These are phyloP conservation scores for Branchinecta lindahli DNA, from an alignment of 1,140 invertebrate genomes.

Conservation along the genomic window DNA sequence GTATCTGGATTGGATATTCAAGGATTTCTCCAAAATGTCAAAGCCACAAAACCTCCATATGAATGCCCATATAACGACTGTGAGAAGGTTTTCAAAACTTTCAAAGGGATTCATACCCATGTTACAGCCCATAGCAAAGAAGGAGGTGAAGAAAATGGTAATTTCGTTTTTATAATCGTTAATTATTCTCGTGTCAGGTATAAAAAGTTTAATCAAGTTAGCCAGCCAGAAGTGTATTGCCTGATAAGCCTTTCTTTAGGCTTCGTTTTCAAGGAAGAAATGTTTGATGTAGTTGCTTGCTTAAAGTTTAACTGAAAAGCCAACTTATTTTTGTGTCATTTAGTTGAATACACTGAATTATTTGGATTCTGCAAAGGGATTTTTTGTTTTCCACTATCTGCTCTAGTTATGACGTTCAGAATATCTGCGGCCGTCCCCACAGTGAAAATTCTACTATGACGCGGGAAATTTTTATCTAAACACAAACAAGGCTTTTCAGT, in stretches of 20 bases:
- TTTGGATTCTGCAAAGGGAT: no score
- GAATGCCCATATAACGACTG: conserved; percentile 66
- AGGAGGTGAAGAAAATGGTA: conserved; percentile 21
- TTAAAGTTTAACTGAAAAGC: no score
- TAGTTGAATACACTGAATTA: no score
- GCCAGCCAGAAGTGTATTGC: not conserved
- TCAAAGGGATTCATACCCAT: conserved; percentile 69
- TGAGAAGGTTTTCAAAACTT: conserved; percentile 66
- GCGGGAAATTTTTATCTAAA: no score
- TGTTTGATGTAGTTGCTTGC: conserved; percentile 21
- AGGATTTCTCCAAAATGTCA: conserved; percentile 63
- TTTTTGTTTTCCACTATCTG: no score
- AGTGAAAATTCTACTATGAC: no score
- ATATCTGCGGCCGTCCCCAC: no score
- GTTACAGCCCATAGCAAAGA: conserved; percentile 67
- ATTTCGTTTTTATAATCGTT: not conserved
- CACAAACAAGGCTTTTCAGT: no score
- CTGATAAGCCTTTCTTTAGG: conserved; percentile 20
- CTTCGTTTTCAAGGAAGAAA: conserved; percentile 2
- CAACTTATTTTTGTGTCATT: no score
- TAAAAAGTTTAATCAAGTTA: not conserved
- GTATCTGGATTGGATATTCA: conserved; percentile 49
- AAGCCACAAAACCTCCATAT: conserved; percentile 63
- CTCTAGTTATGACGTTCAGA: no score
- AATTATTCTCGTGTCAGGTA: not conserved